phyloP scores from a whole-genome alignment of 2,113 vertebrate species.

The Spheniscus mendiculus region DNA sequence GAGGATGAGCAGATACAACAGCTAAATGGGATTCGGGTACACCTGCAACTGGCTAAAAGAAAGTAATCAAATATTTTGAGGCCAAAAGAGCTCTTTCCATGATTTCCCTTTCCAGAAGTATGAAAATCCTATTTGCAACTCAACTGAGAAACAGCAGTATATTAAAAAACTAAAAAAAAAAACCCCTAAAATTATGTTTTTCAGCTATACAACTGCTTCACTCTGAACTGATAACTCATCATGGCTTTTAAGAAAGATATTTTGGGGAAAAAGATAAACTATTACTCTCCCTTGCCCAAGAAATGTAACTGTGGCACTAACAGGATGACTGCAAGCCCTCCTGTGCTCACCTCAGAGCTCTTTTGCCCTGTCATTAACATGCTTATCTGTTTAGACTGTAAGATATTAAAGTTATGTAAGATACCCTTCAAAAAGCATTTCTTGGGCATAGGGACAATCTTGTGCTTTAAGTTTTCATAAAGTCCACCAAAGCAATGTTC shows the following conservation, averaged over 20 bases:
- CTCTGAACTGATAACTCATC: background rate
- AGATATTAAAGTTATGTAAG: background rate
- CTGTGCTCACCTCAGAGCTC: background rate
- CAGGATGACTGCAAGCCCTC: background rate
- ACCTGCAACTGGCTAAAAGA: background rate
- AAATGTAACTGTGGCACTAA: background rate
- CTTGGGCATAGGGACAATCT: background rate
- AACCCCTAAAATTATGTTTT: fast-evolving
- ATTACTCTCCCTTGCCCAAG: background rate
- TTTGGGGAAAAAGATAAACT: background rate
- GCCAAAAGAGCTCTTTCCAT: background rate
- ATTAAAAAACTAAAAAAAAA: background rate
- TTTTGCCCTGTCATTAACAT: background rate
- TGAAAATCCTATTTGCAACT: background rate
- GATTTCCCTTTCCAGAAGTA: background rate
- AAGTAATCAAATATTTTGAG: background rate
- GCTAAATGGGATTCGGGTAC: background rate
- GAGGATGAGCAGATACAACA: background rate
- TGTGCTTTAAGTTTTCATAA: background rate
- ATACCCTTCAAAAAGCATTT: background rate
- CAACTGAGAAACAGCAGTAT: background rate
- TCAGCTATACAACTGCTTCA: background rate
- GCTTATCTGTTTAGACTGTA: background rate
- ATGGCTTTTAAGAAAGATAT: background rate
- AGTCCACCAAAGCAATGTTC: background rate